Evolutionary conservation across 2,113 vertebrate species (phyloP), one percentile per base, ranked within the genome.

Genomic region (Hippocampus zosterae): DNA sequence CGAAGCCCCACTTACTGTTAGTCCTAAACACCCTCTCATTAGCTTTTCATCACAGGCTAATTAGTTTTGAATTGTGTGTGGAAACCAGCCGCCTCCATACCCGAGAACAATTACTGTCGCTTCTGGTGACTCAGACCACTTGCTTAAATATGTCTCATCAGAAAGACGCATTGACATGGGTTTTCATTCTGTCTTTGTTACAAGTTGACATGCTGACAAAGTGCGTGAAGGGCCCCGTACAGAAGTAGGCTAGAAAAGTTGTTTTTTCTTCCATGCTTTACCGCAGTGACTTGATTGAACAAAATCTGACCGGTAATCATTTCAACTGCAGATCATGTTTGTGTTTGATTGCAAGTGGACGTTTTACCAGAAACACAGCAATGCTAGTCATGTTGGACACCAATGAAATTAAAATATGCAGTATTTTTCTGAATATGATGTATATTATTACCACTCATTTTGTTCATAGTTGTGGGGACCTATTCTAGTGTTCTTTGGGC

Each of bases 1-100:
- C 70, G 72, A 78, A 77, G 63, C 69, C 73, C 69, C 78, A 76
- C 78, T 85, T 73, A 80, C 74, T 81, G 80, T 85, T 79, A 81
- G 65, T 53, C 44, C 67, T 75, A 73, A 84, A 83, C 67, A 75
- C 60, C 67, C 74, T 79, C 74, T 81, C 74, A 81, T 85, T 85
- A 81, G 73, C 67, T 44, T 83, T 79, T 83, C 76, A 85, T 81
- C 83, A 71, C 41, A 59, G 53, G 25, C 77, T 84, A 80, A 85
- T 78, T 85, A 63, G 72, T 61, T 62, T 67, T 78, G 77, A 85
- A 79, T 73, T 76, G 71, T 76, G 67, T 65, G 63, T 25, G 76
- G 37, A 65, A 73, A 57, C 57, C 67, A 48, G 57, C 40, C 63
- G 72, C 29, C 21, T 72, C 63, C 64, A 60, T 71, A 9, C 59